These are phyloP conservation scores for Antennarius maculatus DNA, from an alignment of 2,797 vertebrate species.

Conservation along the genomic window DNA sequence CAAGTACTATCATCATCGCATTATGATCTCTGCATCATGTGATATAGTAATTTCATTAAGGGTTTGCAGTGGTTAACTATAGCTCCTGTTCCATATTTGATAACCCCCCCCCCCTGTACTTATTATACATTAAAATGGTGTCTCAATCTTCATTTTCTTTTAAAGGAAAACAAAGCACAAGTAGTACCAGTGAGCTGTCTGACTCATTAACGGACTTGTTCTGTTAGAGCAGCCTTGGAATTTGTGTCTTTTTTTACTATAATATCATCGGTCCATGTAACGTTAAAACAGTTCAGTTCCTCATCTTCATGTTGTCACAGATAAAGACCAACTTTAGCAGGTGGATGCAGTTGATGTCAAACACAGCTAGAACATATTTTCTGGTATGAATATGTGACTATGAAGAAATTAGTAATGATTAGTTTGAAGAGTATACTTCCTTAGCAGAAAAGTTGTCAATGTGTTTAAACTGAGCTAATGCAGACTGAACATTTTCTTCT, in stretches of 20 bases:
- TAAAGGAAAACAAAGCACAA: constrained; percentile 6
- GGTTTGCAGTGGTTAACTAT: background rate
- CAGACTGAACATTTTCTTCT: no score
- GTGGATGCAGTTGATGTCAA: background rate
- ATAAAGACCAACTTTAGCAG: background rate
- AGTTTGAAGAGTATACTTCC: background rate
- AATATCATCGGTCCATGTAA: background rate
- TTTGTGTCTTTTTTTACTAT: constrained; percentile 4
- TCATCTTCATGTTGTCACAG: background rate
- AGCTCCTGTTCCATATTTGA: constrained; percentile 4
- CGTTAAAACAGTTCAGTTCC: constrained; percentile 1
- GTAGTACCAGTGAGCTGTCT: constrained; percentile 8
- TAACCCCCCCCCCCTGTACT: background rate
- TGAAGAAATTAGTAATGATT: background rate
- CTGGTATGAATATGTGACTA: background rate
- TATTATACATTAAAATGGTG: constrained; percentile 18
- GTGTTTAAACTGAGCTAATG: no score
- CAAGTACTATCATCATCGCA: background rate
- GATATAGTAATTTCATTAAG: background rate
- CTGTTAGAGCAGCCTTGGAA: background rate
- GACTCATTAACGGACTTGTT: constrained; percentile 7
- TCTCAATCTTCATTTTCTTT: constrained; percentile 1
- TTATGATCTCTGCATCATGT: background rate
- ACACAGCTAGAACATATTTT: background rate
- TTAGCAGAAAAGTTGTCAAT: background rate